Evolutionary conservation across 2,113 vertebrate species (phyloP).

Genomic region (Carlito syrichta): DNA sequence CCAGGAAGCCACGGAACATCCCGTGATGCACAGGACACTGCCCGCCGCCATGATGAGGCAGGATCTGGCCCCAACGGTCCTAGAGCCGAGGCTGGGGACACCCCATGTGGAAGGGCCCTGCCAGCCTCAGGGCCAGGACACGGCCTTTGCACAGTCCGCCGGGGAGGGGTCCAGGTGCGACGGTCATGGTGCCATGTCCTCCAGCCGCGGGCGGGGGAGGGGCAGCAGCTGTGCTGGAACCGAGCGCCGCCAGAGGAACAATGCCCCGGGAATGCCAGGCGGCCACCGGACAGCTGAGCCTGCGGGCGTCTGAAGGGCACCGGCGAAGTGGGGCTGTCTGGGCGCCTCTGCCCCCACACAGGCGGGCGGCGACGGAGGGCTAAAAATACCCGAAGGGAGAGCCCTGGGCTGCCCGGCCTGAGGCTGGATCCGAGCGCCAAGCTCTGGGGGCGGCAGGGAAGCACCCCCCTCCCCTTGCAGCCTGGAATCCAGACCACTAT

Average conservation of each 20-base stretch:
- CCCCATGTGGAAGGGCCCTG: too few relatives aligned
- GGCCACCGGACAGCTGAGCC: slow-evolving; percentile 74
- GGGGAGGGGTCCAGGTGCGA: slow-evolving; percentile 55
- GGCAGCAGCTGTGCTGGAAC: slow-evolving; percentile 76
- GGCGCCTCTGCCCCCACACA: not conserved
- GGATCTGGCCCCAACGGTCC: not conserved
- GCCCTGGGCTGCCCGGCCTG: not conserved
- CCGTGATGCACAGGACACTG: not conserved
- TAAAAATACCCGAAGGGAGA: slow-evolving; percentile 70
- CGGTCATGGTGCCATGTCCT: not conserved
- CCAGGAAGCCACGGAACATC: not conserved
- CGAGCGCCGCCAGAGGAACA: slow-evolving; percentile 63
- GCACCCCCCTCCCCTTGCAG: too few relatives aligned
- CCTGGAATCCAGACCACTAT: too few relatives aligned
- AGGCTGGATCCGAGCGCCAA: not conserved
- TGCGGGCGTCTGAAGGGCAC: slow-evolving; percentile 28
- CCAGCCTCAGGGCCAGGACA: not conserved
- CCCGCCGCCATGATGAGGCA: not conserved
- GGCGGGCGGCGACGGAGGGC: not conserved
- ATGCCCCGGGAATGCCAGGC: slow-evolving; percentile 46
- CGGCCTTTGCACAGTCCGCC: slow-evolving; percentile 78
- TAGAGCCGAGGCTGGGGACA: not conserved
- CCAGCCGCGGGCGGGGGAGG: not conserved
- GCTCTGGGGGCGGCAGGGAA: too few relatives aligned
- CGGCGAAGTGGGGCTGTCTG: not conserved